Conservation (phyloP, 2,888 invertebrate genomes). For the Seira musarum region DNA sequence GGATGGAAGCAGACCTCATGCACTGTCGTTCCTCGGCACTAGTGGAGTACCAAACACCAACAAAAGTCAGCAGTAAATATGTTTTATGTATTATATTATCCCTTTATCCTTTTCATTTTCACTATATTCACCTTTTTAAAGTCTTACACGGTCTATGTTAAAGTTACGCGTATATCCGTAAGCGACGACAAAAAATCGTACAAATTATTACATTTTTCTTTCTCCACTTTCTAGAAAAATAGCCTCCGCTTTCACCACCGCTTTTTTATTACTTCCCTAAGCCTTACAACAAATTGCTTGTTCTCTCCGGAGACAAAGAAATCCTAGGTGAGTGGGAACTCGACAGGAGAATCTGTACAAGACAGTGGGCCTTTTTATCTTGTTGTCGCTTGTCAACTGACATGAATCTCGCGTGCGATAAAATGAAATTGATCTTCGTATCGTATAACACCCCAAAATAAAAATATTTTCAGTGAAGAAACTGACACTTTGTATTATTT, state of each 20-base stretch:
- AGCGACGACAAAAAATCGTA: no score
- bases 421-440: constrained; percentile 32
- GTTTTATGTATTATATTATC: constrained; percentile 28
- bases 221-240: constrained; percentile 30
- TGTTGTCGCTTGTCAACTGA: no score
- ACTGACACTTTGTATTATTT: constrained; percentile 46
- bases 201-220: constrained; percentile 36
- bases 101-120: not conserved
- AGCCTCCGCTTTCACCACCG: no score
- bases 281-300: constrained; percentile 49
- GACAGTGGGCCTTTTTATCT: no score
- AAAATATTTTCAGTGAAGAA: no score
- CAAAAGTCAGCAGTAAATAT: constrained; percentile 31
- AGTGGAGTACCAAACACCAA: no score
- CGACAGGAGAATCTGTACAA: no score
- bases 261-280: no score
- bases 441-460: constrained; percentile 26
- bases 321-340: not conserved
- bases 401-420: no score
- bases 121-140: not conserved
- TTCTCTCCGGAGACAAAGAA: constrained; percentile 29
- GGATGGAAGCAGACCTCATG: no score
- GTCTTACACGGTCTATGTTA: not conserved
- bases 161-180: no score
- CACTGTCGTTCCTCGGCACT: no score